Conservation (phyloP, 2,113 vertebrate species). For the Sprattus sprattus region DNA sequence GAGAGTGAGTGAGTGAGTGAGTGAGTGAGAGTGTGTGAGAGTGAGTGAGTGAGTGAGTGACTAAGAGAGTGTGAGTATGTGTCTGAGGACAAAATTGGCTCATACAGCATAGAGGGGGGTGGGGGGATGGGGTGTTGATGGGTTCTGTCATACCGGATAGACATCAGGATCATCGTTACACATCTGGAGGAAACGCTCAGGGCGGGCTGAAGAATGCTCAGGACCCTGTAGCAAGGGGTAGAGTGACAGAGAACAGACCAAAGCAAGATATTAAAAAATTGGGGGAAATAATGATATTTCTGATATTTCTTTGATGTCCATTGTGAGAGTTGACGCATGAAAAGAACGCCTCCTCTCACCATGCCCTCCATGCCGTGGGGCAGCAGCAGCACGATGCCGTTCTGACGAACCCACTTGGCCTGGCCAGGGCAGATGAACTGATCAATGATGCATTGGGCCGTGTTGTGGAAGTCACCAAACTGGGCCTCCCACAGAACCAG, state of each 20-base stretch:
- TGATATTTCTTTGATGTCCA: background rate
- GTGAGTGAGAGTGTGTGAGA: too few species aligned
- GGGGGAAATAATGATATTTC: background rate
- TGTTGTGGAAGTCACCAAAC: constrained; percentile 82
- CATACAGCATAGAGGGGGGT: too few species aligned
- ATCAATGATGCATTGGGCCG: constrained; percentile 80
- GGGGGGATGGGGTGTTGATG: background rate
- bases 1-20: too few species aligned
- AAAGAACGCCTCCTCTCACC: constrained; percentile 62
- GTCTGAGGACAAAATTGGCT: too few species aligned
- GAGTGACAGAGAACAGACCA: background rate
- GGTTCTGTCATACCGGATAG: constrained; percentile 78
- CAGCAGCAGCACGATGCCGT: constrained; percentile 77
- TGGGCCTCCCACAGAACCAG: constrained; percentile 81
- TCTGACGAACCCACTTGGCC: constrained; percentile 82
- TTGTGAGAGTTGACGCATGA: background rate
- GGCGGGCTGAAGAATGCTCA: constrained; percentile 93
- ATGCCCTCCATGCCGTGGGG: constrained; percentile 78
- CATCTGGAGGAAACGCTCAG: constrained; percentile 96
- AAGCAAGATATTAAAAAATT: background rate
- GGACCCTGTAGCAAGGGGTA: constrained; percentile 78
- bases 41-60: too few species aligned
- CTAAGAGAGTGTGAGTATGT: too few species aligned
- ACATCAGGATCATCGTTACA: constrained; percentile 95
- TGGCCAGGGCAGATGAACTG: constrained; percentile 81